A percentile compares a stretch with the other conserved stretches of the same genome.
These are phyloP conservation scores for Euclidia mi DNA, from an alignment of 2,888 invertebrate species.

Conservation along the genomic window DNA sequence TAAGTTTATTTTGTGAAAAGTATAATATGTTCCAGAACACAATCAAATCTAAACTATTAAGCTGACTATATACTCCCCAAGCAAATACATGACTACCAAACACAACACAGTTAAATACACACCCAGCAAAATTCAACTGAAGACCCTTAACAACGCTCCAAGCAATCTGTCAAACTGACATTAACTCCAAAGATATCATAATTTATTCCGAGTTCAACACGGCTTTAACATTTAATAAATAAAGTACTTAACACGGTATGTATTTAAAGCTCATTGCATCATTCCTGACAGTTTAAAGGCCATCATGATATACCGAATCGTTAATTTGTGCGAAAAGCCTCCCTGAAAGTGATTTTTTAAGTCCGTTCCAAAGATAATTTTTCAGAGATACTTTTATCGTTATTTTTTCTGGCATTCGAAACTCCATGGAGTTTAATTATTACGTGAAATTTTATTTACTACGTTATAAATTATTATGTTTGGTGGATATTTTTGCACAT, in stretches of 20 bases:
- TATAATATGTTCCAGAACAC: too few species aligned
- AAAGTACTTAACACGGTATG: constrained; percentile 22
- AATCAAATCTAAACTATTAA: too few species aligned
- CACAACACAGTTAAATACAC: not conserved
- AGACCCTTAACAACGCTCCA: not conserved
- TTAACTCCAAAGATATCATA: constrained; percentile 13
- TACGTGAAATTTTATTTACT: too few species aligned
- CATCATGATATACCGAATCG: constrained; percentile 56
- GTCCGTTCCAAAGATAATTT: constrained; percentile 15
- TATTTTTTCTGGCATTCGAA: constrained; percentile 26
- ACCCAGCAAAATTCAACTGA: not conserved
- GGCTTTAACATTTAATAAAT: constrained; percentile 27
- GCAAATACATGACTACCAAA: too few species aligned
- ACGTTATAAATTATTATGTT: too few species aligned
- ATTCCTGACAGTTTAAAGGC: constrained; percentile 58
- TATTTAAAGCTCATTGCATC: constrained; percentile 52
- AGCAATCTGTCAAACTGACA: constrained; percentile 5
- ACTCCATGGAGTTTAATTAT: constrained; percentile 30
- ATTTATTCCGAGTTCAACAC: constrained; percentile 13
- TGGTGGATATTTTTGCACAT: too few species aligned
- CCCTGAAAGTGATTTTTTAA: constrained; percentile 41
- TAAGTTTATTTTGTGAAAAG: too few species aligned
- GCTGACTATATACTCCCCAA: too few species aligned
- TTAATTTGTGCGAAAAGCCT: constrained; percentile 54
- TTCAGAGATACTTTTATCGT: constrained; percentile 32